Evolutionary conservation across 2,888 invertebrate genomes (phyloP).

Genomic region (Tenthredo notha): DNA sequence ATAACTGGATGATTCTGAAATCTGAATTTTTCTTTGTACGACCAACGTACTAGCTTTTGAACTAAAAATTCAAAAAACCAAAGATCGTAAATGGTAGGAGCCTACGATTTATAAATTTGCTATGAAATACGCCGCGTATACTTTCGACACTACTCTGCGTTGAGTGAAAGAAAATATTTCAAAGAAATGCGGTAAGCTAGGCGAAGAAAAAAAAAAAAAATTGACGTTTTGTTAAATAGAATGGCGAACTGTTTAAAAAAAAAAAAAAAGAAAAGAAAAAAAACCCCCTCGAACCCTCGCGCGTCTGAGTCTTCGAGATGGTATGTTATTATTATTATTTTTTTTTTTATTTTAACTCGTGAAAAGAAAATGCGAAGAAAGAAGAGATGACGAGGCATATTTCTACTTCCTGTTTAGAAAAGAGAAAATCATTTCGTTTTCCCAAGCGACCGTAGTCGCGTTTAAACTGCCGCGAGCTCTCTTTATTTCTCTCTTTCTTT

Average conservation of each 20-base stretch:
- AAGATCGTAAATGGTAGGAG: background rate
- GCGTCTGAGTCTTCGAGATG: background rate
- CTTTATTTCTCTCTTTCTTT: background rate
- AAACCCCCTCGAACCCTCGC: background rate
- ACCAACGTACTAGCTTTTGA: no score
- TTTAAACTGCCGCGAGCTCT: slow-evolving; percentile 9
- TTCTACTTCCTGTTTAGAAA: slow-evolving; percentile 18
- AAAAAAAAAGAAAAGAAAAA: background rate
- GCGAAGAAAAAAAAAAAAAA: background rate
- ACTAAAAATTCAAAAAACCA: no score
- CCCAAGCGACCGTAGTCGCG: background rate
- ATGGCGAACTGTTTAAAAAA: background rate
- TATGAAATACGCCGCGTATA: background rate
- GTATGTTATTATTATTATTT: slow-evolving; percentile 5
- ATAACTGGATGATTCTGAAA: no score
- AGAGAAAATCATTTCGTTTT: slow-evolving; percentile 15
- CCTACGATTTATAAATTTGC: no score
- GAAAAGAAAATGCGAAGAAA: slow-evolving; percentile 20
- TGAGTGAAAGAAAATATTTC: background rate
- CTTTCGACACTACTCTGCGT: background rate
- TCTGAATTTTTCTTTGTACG: no score
- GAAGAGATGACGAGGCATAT: slow-evolving; percentile 17
- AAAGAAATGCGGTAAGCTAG: background rate
- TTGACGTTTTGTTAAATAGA: slow-evolving; percentile 9
- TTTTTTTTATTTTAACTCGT: background rate